Base-by-base conservation (phyloP, 2,113 vertebrate species). In the Pycnonotus jocosus region DNA sequence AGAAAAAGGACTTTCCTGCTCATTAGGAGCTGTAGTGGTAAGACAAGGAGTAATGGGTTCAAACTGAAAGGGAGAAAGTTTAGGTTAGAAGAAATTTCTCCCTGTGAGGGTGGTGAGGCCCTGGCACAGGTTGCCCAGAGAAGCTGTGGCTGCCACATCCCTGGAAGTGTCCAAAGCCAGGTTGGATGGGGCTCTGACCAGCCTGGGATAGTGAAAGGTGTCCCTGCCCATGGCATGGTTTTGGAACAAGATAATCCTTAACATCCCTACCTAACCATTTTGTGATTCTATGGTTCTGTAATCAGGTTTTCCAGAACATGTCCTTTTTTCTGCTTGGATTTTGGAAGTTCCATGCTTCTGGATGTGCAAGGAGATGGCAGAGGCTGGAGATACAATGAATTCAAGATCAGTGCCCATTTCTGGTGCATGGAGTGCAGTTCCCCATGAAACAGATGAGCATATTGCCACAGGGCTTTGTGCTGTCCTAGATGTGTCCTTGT, bases 161-260 rank as follows among this genome's bases (percentile, higher is more conserved):
- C 28, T 66, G 37, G 44, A 6, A 65, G 13, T 20, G 27, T 16
- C 1, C 60, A 25, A 45, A 23, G n/a, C 13, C 60, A 25, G 20
- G 10, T 0, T 74, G 78, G 61, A 47, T 18, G n/a, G 16, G 20
- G 7, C 38, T 45, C 3, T 4, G 70, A 89, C 33, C 24, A 74
- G 1, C 6, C 45, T 60, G 45, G 7, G 2, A 2, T 5, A 7
- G 20, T 15, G 45, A 8, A 30, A 35, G 3, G 6, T 25, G 20
- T 15, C 16, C 20, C 16, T 68, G 33, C 16, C 3, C 51, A 24
- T 1, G 7, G 25, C 25, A 86, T 3, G 5, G 38, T 14, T 23
- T 74, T 51, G 28, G 42, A 66, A 11, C 20, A n/a, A 66, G 28
- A 21, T 20, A 9, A 53, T 53, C 13, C n/a, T 73, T 40, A n/a